phyloP scores from a whole-genome alignment of 2,797 vertebrate species.

The Neomorphus geoffroyi region DNA sequence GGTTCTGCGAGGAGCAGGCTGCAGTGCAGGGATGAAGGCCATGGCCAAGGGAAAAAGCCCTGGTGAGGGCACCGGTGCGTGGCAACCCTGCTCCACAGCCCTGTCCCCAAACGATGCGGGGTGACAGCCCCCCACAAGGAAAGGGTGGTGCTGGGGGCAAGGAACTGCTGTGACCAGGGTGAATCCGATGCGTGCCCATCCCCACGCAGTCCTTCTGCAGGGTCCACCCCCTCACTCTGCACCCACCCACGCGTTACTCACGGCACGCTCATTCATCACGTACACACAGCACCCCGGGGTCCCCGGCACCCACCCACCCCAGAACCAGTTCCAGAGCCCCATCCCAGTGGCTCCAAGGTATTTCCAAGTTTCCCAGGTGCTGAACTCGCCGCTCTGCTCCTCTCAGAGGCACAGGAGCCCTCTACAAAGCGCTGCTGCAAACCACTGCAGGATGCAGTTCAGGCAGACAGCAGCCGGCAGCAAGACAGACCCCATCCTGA shows the following conservation, averaged over 20 bases:
- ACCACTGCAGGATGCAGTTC: not conserved
- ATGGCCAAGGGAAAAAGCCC: not conserved
- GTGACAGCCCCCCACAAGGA: not conserved
- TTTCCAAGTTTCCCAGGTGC: not conserved
- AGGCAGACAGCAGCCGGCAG: not conserved
- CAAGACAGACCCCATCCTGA: not conserved
- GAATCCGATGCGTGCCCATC: not conserved
- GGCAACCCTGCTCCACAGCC: not conserved
- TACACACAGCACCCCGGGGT: not conserved
- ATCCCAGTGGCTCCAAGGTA: not conserved
- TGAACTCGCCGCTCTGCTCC: not conserved
- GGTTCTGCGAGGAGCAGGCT: not conserved
- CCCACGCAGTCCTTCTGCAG: not conserved
- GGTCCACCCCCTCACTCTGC: not conserved
- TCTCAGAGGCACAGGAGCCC: not conserved
- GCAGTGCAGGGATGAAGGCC: not conserved
- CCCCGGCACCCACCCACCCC: not conserved
- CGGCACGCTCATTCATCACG: constrained; percentile 30
- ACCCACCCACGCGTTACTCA: constrained; percentile 47
- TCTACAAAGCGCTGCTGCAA: not conserved
- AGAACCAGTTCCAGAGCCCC: not conserved
- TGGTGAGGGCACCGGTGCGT: accelerated
- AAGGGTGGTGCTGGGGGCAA: accelerated
- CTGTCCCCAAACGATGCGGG: accelerated
- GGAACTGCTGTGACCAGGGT: not conserved